phyloP scores from a whole-genome alignment of 92 coral and sea anemone genomes.

The Meandrina meandrites region DNA sequence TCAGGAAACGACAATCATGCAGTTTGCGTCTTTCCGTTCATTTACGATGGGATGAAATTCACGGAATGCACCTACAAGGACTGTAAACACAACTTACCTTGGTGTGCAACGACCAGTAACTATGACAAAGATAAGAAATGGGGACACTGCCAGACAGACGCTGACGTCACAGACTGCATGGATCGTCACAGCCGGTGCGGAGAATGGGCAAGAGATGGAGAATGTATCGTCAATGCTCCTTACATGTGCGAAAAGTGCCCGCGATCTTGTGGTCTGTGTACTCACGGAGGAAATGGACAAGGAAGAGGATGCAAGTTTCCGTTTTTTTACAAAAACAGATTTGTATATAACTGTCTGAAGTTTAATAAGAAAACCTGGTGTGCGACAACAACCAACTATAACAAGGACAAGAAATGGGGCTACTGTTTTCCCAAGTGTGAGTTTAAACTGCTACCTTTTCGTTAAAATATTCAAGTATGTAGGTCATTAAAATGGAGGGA shows the following conservation, averaged over 20 bases:
- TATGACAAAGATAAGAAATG: constrained; percentile 47
- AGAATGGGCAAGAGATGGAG: constrained; percentile 37
- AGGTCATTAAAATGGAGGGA: neutral
- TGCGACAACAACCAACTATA: constrained; percentile 35
- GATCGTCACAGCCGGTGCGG: constrained; percentile 32
- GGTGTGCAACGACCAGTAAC: constrained; percentile 58
- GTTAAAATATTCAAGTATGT: neutral
- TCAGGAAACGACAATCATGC: constrained; percentile 30
- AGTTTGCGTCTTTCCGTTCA: constrained; percentile 53
- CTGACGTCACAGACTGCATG: constrained; percentile 22
- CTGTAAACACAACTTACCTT: constrained; percentile 7
- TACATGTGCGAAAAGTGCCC: constrained; percentile 36
- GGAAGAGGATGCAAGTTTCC: constrained; percentile 39
- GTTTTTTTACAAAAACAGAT: constrained; percentile 25
- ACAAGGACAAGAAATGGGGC: constrained; percentile 56
- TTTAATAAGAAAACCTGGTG: constrained; percentile 45
- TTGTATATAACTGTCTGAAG: constrained; percentile 19
- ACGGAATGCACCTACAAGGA: constrained; percentile 36
- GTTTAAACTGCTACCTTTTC: neutral
- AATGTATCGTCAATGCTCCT: constrained; percentile 18
- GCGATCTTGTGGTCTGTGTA: constrained; percentile 53
- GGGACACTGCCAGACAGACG: constrained; percentile 49
- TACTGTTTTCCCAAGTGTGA: constrained; percentile 52
- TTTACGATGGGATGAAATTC: constrained; percentile 27
- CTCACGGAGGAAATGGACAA: constrained; percentile 38